These are phyloP conservation scores for Nothoprocta perdicaria DNA, from an alignment of 2,113 vertebrate species.

Conservation along the genomic window DNA sequence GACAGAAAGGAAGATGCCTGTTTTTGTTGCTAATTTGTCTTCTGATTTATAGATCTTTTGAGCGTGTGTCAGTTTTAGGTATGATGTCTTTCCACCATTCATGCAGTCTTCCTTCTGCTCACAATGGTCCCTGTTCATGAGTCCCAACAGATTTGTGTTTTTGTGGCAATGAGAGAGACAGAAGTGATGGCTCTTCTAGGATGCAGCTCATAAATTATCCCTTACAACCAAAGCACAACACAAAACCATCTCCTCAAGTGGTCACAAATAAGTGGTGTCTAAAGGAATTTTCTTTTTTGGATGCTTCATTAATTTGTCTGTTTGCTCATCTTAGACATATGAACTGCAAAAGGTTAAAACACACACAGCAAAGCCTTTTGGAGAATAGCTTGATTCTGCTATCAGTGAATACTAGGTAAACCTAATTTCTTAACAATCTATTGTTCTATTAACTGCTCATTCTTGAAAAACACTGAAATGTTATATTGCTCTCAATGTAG, in stretches of 20 bases:
- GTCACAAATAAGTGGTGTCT: slow-evolving; percentile 18
- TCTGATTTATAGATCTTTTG: slow-evolving; percentile 66
- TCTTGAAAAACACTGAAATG: background rate
- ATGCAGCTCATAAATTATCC: slow-evolving; percentile 57
- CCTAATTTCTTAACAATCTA: background rate
- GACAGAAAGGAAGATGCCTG: slow-evolving; percentile 22
- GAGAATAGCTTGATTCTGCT: slow-evolving; percentile 11
- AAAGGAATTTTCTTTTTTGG: slow-evolving; percentile 33
- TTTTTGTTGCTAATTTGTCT: slow-evolving; percentile 41
- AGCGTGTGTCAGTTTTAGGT: slow-evolving; percentile 22
- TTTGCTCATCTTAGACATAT: background rate
- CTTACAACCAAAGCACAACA: slow-evolving; percentile 25
- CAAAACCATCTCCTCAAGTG: slow-evolving; percentile 19
- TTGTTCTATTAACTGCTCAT: background rate
- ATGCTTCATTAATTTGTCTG: slow-evolving; percentile 15
- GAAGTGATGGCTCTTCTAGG: slow-evolving; percentile 33
- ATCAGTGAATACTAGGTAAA: background rate
- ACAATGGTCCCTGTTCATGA: background rate
- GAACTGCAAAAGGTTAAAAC: slow-evolving; percentile 21
- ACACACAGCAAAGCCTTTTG: background rate
- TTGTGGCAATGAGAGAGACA: slow-evolving; percentile 38
- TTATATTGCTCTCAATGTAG: background rate
- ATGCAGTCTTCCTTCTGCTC: slow-evolving; percentile 57
- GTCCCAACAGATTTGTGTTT: slow-evolving; percentile 53
- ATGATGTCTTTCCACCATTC: slow-evolving; percentile 58